Conservation (phyloP, 2,113 vertebrate species). For the Lutjanus erythropterus region DNA sequence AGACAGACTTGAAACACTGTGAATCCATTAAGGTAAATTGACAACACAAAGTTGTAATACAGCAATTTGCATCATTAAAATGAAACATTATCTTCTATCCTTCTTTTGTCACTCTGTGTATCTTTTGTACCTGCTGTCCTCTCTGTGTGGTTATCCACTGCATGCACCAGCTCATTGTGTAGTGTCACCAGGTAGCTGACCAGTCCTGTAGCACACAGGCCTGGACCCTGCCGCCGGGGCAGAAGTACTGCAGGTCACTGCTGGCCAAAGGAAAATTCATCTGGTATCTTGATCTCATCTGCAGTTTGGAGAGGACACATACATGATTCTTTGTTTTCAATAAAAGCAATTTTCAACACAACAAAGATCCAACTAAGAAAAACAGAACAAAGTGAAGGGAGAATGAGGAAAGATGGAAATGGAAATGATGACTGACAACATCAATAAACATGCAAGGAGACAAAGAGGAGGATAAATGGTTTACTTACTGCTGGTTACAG, state of each 20-base stretch:
- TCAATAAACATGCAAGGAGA: neutral
- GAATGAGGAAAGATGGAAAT: neutral
- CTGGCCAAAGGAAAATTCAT: conserved; percentile 79
- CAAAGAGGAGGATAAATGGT: neutral
- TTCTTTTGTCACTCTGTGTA: neutral
- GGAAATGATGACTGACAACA: neutral
- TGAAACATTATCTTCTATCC: neutral
- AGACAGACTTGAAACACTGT: too few species aligned
- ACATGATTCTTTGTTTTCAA: too few species aligned
- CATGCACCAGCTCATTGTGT: conserved; percentile 87
- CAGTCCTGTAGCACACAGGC: conserved; percentile 90
- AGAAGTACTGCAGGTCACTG: conserved; percentile 82
- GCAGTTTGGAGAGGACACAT: neutral
- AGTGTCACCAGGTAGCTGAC: conserved; percentile 89
- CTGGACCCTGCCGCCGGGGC: conserved; percentile 86
- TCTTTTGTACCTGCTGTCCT: conserved; percentile 79
- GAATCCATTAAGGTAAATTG: too few species aligned
- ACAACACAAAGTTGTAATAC: too few species aligned
- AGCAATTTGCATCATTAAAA: too few species aligned
- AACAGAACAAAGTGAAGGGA: neutral
- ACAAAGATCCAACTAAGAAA: neutral
- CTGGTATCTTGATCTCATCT: conserved; percentile 91
- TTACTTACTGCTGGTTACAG: conserved; percentile 81
- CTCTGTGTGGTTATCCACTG: conserved; percentile 76
- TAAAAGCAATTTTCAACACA: neutral